Conservation (phyloP, 2,113 vertebrate species). For the Antechinus flavipes region DNA sequence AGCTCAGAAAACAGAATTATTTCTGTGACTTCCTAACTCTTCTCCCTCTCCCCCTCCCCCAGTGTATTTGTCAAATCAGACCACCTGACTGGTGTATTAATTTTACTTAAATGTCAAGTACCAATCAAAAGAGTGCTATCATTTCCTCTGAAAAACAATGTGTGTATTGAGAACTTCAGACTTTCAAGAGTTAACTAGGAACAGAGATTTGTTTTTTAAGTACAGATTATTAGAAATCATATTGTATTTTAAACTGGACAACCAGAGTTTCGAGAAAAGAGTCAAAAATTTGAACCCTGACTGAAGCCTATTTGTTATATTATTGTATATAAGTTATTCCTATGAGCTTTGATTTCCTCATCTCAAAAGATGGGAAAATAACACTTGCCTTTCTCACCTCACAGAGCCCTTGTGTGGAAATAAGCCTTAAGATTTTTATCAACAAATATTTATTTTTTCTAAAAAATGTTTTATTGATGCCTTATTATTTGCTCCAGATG, state of each 20-base stretch:
- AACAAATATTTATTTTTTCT: neutral
- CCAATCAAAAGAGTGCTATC: neutral
- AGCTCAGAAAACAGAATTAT: neutral
- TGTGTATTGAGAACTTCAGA: neutral
- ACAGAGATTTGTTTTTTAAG: neutral
- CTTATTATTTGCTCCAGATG: neutral
- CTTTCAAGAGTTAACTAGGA: neutral
- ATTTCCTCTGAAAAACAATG: constrained; percentile 7
- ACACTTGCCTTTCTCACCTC: neutral
- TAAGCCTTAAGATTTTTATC: neutral
- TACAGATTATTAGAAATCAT: neutral
- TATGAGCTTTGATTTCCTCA: neutral
- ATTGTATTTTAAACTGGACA: neutral
- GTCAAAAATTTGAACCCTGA: neutral
- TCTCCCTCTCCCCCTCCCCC: neutral
- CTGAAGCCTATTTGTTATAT: neutral
- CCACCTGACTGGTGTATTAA: neutral
- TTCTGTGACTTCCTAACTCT: neutral
- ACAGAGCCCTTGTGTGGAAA: neutral
- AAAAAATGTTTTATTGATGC: neutral
- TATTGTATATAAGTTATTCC: neutral
- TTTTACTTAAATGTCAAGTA: neutral
- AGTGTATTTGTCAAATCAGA: neutral
- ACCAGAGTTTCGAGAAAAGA: neutral
- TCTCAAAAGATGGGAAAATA: neutral